Conservation (phyloP, 2,797 vertebrate species). For the Pogoniulus pusillus region DNA sequence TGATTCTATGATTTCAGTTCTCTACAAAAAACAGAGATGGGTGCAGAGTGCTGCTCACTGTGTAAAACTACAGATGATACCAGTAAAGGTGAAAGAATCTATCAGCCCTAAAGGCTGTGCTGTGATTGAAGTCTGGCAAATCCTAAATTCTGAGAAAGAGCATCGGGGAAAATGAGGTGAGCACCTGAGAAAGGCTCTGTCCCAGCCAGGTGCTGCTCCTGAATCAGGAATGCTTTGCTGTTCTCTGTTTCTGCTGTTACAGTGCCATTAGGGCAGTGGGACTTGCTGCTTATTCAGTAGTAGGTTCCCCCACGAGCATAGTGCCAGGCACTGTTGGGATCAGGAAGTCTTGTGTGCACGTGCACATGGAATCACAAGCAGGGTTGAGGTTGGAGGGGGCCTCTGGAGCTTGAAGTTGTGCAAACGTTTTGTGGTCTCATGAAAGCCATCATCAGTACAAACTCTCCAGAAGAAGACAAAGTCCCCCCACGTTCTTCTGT, state of each 20-base stretch:
- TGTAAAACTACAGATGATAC: background rate
- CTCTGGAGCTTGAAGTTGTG: background rate
- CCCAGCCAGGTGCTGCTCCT: fast-evolving
- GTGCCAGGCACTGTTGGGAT: background rate
- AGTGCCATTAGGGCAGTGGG: background rate
- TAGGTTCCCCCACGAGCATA: background rate
- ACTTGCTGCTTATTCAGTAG: background rate
- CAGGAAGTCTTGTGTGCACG: background rate
- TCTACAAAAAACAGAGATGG: background rate
- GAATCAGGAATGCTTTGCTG: background rate
- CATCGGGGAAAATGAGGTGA: background rate
- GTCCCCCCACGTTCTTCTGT: background rate
- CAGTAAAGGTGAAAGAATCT: background rate
- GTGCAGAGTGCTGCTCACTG: background rate
- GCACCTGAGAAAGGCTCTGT: background rate
- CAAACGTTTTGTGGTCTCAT: background rate
- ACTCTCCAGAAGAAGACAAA: background rate
- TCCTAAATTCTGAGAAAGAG: background rate
- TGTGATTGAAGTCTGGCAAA: background rate
- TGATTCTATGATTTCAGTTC: too few relatives aligned
- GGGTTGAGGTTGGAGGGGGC: too few relatives aligned
- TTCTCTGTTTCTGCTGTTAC: background rate
- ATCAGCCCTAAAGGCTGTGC: background rate
- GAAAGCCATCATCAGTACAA: background rate
- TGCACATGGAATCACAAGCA: too few relatives aligned